phyloP scores from a whole-genome alignment of 53 echinoderm and acorn worm genomes.

The Holothuria leucospilota region DNA sequence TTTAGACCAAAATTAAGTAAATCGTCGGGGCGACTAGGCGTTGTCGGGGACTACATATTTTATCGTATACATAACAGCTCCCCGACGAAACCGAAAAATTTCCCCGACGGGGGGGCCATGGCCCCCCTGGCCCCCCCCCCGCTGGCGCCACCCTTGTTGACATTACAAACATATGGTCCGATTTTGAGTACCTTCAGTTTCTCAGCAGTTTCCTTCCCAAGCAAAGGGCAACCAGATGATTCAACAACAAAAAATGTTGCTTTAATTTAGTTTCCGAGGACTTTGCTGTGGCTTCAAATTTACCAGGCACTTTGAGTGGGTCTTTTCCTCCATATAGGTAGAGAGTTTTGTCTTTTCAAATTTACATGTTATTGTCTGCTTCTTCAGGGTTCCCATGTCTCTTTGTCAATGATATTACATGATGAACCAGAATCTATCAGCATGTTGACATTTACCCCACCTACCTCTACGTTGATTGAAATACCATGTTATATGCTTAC shows the following conservation, averaged over 20 bases:
- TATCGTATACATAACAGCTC: no score
- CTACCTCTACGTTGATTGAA: conserved; percentile 15
- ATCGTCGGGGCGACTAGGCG: no score
- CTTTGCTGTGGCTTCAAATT: conserved; percentile 44
- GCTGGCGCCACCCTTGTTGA: no score
- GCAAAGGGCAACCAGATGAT: conserved; percentile 56
- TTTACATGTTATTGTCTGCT: conserved; percentile 49
- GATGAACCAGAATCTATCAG: conserved; percentile 64
- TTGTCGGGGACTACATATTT: no score
- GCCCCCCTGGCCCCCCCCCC: no score
- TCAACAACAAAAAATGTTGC: conserved; percentile 60
- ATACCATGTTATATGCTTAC: no score
- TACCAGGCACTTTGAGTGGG: conserved; percentile 59
- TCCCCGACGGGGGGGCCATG: no score
- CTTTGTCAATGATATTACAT: conserved; percentile 47
- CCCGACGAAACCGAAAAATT: no score
- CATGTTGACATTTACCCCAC: conserved; percentile 22
- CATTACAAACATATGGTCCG: conserved; percentile 31
- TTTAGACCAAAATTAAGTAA: no score
- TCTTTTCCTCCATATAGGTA: conserved; percentile 60
- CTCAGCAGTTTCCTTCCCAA: conserved; percentile 60
- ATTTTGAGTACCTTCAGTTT: conserved; percentile 55
- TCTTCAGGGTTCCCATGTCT: conserved; percentile 52
- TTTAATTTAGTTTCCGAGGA: background rate
- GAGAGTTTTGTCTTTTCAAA: conserved; percentile 51